Percentiles rank a stretch among this genome's conserved stretches.
These are phyloP conservation scores for Centropristis striata DNA, from an alignment of 2,113 vertebrate genomes.

Conservation along the genomic window DNA sequence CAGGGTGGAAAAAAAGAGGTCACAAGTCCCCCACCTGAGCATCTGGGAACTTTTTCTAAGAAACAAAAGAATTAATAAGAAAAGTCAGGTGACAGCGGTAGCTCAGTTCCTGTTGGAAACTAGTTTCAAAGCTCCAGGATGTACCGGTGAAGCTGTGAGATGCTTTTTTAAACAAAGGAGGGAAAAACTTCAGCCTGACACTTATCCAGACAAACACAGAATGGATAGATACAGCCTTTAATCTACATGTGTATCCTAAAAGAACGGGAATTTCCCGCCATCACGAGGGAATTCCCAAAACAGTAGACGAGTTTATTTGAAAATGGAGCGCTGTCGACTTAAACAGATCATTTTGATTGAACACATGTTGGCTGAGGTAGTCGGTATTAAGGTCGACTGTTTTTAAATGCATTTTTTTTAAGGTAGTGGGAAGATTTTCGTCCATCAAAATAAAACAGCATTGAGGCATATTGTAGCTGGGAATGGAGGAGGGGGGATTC, in stretches of 20 bases:
- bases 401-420: conserved; percentile 4
- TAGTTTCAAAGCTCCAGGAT: conserved; percentile 58
- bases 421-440: conserved; percentile 27
- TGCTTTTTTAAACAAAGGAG: conserved; percentile 47
- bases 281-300: conserved; percentile 83
- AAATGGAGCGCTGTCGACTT: conserved; percentile 56
- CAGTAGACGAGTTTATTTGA: conserved; percentile 55
- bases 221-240: conserved; percentile 78
- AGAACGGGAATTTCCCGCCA: conserved; percentile 85
- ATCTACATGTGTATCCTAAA: conserved; percentile 80
- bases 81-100: conserved; percentile 53
- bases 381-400: conserved; percentile 16
- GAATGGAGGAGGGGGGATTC: conserved; percentile 46
- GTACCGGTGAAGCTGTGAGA: conserved; percentile 29
- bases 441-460: conserved; percentile 34
- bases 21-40: conserved; percentile 73
- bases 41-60: conserved; percentile 73
- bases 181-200: conserved; percentile 56
- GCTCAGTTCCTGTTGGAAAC: conserved; percentile 67
- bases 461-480: conserved; percentile 33
- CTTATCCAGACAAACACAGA: conserved; percentile 70
- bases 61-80: conserved; percentile 49
- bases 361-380: conserved; percentile 16
- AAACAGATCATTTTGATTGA: conserved; percentile 50
- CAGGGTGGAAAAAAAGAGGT: conserved; percentile 80